Evolutionary conservation across 2,797 vertebrate species (phyloP), one percentile per base, ranked within the genome.

Genomic region (Hoplostethus atlanticus): DNA sequence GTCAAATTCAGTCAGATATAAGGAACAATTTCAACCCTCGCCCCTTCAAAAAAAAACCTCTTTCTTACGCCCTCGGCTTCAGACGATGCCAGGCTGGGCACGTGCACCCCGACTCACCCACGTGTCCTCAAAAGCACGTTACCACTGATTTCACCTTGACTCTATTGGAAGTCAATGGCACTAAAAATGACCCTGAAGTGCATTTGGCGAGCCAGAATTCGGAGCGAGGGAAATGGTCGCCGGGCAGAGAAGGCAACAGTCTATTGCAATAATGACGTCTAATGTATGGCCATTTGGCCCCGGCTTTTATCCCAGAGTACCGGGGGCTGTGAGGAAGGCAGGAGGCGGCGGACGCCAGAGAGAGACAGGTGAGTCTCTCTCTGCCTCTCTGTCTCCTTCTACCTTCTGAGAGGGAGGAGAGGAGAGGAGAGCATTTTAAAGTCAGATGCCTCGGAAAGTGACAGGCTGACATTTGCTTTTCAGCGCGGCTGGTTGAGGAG

Each of bases 381-480:
- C 54, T 55, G 55, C 38, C 57, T 63, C 40, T 8, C 25, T 17
- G 36, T 68, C 52, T 40, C 75, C 67, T 71, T 69, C 78, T 65
- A 71, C 60, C 74, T 79, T 83, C 55, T 47, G 69, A 75, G 76
- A 80, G 66, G 83, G 82, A 76, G 38, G 44, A 76, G 21, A 76
- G 38, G 44, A 76, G 21, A 81, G 79, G 59, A 62, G 78, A 86
- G 54, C 80, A 84, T 91, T 92, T 90, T 89, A 87, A 90, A 92
- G 90, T 87, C 87, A 73, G 87, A 87, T 87, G 88, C 76, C 68
- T 87, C 52, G 11, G 75, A 86, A 91, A 89, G 91, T 92, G 92
- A 92, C 92, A 86, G 89, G 78, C 86, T 93, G 91, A 93, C 91
- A 93, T 93, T 93, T 91, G 86, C 87, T 89, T 90, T 91, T 89